A percentile compares a stretch with the other conserved stretches of the same genome.
Conservation (phyloP, 2,888 invertebrate species). For the Lacanobia oleracea region DNA sequence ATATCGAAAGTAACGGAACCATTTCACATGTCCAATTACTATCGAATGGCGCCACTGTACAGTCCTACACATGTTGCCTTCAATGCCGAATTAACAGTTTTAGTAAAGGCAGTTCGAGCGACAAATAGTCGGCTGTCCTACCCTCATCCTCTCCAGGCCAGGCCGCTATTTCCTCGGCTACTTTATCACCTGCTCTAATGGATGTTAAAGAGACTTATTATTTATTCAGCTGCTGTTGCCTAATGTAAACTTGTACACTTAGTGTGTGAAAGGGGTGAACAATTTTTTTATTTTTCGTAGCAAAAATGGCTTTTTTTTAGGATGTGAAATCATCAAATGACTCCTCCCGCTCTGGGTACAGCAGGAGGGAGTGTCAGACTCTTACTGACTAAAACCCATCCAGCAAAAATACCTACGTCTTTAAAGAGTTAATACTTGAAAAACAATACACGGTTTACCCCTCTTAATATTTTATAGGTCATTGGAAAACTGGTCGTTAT, state of each 20-base stretch:
- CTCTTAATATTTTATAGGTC: not conserved
- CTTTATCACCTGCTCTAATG: slow-evolving; percentile 69
- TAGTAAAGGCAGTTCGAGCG: slow-evolving; percentile 28
- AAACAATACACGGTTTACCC: not conserved
- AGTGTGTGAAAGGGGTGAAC: slow-evolving; percentile 39
- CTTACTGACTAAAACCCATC: no score
- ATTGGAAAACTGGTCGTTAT: not conserved
- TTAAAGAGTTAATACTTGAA: not conserved
- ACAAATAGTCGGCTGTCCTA: slow-evolving; percentile 38
- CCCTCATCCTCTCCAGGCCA: slow-evolving; percentile 39
- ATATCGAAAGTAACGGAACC: not conserved
- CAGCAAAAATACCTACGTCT: not conserved
- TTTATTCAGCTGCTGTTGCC: slow-evolving; percentile 69
- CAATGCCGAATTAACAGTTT: slow-evolving; percentile 46
- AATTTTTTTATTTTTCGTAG: slow-evolving; percentile 21
- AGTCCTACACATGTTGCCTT: slow-evolving; percentile 31
- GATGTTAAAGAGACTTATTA: slow-evolving; percentile 70
- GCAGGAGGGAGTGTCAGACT: no score
- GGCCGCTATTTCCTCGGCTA: slow-evolving; percentile 47
- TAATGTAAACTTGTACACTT: slow-evolving; percentile 39
- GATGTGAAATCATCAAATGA: no score
- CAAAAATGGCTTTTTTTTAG: no score
- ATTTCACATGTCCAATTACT: slow-evolving; percentile 17
- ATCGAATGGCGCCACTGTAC: not conserved
- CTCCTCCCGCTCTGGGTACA: no score